A percentile compares a stretch with the other conserved stretches of the same genome.
phyloP scores from a whole-genome alignment of 2,113 vertebrate species.

The Hippocampus barbouri region DNA sequence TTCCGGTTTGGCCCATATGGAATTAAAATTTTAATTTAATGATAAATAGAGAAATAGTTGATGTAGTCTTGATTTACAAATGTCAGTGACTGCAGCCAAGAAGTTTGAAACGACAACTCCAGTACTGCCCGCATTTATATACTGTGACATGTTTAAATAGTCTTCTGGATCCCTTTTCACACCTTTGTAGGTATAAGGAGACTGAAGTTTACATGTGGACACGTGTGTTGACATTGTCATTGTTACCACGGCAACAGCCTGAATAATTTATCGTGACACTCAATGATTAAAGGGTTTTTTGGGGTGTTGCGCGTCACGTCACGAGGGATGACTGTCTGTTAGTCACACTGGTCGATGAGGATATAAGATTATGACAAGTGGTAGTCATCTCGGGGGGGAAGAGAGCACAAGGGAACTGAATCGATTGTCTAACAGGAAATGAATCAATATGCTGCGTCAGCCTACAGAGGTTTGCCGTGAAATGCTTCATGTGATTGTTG shows the following conservation, averaged over 20 bases:
- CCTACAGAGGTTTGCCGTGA: not conserved
- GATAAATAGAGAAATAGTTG: not conserved
- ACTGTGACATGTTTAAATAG: not conserved
- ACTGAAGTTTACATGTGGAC: conserved; percentile 13
- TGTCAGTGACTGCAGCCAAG: not conserved
- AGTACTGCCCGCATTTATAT: not conserved
- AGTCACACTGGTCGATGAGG: not conserved
- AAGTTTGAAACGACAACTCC: not conserved
- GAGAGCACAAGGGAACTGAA: not conserved
- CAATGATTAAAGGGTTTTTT: conserved; percentile 63
- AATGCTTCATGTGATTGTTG: not conserved
- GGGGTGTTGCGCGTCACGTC: conserved; percentile 40
- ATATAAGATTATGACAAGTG: not conserved
- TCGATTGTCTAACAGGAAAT: not conserved
- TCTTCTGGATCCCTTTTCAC: not conserved
- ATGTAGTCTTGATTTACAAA: not conserved
- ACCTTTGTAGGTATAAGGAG: not conserved
- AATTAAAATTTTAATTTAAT: not conserved
- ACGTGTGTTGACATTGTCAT: conserved; percentile 19
- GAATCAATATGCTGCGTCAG: not conserved
- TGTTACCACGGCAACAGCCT: conserved; percentile 27
- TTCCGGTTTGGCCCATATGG: not conserved
- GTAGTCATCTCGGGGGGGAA: not conserved
- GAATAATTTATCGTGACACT: conserved; percentile 59
- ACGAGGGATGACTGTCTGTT: conserved; percentile 16